Evolutionary conservation across 2,888 invertebrate species (phyloP), one percentile per base, ranked within the genome.

Genomic region (Patella caerulea): DNA sequence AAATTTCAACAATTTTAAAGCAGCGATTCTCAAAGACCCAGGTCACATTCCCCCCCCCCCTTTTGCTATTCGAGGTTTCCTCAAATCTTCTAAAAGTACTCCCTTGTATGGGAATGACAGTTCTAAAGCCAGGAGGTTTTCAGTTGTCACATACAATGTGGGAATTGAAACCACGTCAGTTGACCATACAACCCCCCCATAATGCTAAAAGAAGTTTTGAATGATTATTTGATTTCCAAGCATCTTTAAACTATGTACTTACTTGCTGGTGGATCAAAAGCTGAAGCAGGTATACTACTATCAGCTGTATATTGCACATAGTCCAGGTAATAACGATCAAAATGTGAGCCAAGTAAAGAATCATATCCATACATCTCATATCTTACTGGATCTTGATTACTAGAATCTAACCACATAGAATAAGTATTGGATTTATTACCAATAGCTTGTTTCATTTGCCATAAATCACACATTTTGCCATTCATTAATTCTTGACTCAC

Each of bases 311-410:
- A 91, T 72, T 94, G 94, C 69, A 95, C 95, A 88, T 98, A 98
- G 71, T 95, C 94, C 73, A 98, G 91, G 90, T 95, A 96, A 89
- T 98, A 98, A 91, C 98, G 97, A 92, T 98, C 98, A 89, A 96
- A 98, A 92, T 98, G 98, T 0, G 98, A 98, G 0, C 98, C 98
- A n/a, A 98, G 93, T 0, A 98, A 93, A 0, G 95, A 94, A 91
- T 98, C 98, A 92, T 94, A 98, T 0, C 98, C 98, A 88, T 94
- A 95, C 98, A 98, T 98, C 92, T 98, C 97, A 91, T 98, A 98
- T 81, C 94, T 94, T 71, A 96, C 94, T 12, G 96, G 94, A 2
- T 72, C 72, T 1, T 78, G 71, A 34, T 74, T 71, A 0, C 69
- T 45, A 29, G 81, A 70, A 55, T 81, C 78, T 24, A 97, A 94